Evolutionary conservation across 2,113 vertebrate genomes (phyloP).

Genomic region (Melanerpes formicivorus): DNA sequence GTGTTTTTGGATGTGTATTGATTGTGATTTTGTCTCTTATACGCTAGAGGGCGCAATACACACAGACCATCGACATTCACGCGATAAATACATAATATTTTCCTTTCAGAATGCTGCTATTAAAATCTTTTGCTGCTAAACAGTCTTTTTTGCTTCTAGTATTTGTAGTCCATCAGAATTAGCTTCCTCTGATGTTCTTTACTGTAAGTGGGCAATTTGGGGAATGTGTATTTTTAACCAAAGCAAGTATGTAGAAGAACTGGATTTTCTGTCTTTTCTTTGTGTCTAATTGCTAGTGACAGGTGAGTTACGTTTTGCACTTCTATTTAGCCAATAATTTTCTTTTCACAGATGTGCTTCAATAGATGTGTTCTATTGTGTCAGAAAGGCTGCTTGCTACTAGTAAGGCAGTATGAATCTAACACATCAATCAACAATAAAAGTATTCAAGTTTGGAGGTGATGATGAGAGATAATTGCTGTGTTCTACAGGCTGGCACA

Average conservation of each 20-base stretch:
- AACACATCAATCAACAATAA: background rate
- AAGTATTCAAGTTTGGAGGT: background rate
- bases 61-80: background rate
- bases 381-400: background rate
- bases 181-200: background rate
- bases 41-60: constrained; percentile 57
- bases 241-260: background rate
- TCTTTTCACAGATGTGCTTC: background rate
- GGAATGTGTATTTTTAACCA: background rate
- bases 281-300: background rate
- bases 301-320: background rate
- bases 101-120: background rate
- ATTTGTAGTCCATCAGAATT: background rate
- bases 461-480: background rate
- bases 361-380: background rate
- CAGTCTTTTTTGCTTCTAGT: background rate
- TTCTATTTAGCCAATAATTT: background rate
- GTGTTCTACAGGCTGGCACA: background rate
- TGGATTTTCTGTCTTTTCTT: background rate
- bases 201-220: background rate
- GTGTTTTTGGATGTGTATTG: background rate
- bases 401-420: background rate
- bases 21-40: constrained; percentile 1
- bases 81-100: background rate
- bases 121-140: background rate